Percentiles rank a stretch among this genome's conserved stretches.
These are phyloP conservation scores for Argyresthia goedartella DNA, from an alignment of 2,888 invertebrate genomes.

Conservation along the genomic window DNA sequence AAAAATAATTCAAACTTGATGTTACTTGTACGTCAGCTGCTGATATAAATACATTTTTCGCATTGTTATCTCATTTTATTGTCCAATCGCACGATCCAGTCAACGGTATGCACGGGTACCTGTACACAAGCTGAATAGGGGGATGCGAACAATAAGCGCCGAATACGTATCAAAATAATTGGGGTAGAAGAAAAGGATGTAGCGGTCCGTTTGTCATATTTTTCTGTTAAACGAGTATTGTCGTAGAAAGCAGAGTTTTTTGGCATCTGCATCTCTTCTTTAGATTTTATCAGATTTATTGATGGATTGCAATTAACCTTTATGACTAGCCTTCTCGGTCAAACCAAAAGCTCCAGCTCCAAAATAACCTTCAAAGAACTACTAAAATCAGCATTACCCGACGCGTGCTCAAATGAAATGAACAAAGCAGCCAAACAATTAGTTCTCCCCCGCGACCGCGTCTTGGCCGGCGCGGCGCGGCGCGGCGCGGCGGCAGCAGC, in stretches of 20 bases:
- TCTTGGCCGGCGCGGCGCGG: slow-evolving; percentile 10
- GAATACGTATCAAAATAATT: slow-evolving; percentile 4
- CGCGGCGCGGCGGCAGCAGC: slow-evolving; percentile 58
- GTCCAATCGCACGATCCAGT: not conserved
- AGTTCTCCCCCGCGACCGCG: not conserved
- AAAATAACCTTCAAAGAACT: too few relatives aligned
- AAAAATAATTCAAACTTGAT: not conserved
- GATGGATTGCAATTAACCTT: too few relatives aligned
- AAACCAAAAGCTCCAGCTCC: too few relatives aligned
- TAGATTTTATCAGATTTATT: too few relatives aligned
- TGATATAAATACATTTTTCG: not conserved
- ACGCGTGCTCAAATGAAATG: too few relatives aligned
- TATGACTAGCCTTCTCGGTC: too few relatives aligned
- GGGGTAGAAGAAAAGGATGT: slow-evolving; percentile 1
- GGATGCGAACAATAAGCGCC: not conserved
- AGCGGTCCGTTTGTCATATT: not conserved
- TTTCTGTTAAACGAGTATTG: not conserved
- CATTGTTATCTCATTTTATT: not conserved
- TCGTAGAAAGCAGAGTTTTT: not conserved
- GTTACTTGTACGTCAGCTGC: not conserved
- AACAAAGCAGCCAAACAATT: not conserved
- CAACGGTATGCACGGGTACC: not conserved
- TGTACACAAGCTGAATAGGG: not conserved
- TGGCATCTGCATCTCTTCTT: too few relatives aligned
- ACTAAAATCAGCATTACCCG: too few relatives aligned